These are phyloP conservation scores for Tenualosa ilisha DNA, from an alignment of 2,797 vertebrate genomes.

Conservation along the genomic window DNA sequence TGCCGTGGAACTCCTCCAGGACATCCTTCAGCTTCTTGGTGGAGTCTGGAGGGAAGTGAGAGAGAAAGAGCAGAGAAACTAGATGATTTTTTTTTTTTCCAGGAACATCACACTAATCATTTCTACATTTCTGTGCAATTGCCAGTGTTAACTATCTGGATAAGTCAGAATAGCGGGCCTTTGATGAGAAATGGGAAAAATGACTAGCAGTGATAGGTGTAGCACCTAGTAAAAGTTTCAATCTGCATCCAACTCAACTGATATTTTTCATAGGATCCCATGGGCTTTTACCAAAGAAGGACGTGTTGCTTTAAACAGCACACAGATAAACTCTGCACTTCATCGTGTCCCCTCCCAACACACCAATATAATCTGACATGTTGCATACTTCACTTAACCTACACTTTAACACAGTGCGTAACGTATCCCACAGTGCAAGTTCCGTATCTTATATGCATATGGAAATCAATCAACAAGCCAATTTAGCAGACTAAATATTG, in stretches of 20 bases:
- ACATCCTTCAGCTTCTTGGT: conserved; percentile 93
- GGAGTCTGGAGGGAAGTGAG: conserved; percentile 75
- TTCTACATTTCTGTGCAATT: no score
- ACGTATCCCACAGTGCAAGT: not conserved
- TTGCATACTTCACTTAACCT: not conserved
- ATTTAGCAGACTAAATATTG: not conserved
- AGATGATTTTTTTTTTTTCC: not conserved
- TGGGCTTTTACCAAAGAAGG: not conserved
- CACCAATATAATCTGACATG: not conserved
- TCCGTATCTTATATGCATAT: not conserved
- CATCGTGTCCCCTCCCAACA: not conserved
- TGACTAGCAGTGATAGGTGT: not conserved
- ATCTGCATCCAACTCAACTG: not conserved
- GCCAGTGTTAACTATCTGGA: no score
- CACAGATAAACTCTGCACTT: not conserved
- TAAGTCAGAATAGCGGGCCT: no score
- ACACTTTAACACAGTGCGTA: not conserved
- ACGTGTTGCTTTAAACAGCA: not conserved
- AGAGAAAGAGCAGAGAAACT: not conserved
- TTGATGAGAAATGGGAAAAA: not conserved
- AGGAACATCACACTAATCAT: no score
- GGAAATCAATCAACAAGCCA: conserved; percentile 2
- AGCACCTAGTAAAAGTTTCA: not conserved
- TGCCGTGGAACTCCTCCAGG: conserved; percentile 86
- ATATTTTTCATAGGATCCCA: not conserved